Evolutionary conservation across 2,113 vertebrate genomes (phyloP).

Genomic region (Hypomesus transpacificus): DNA sequence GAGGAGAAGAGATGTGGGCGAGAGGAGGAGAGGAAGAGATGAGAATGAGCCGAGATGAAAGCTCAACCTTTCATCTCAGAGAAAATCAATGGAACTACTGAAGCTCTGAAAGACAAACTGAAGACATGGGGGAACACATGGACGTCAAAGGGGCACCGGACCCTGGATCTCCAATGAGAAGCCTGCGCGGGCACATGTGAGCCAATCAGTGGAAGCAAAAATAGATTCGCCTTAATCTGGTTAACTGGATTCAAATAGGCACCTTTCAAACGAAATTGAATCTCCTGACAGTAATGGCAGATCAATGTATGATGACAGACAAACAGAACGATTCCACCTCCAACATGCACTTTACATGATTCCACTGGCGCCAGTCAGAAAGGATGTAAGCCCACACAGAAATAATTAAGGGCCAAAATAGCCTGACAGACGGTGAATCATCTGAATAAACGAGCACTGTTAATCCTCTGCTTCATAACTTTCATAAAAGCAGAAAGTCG

Average conservation of each 20-base stretch:
- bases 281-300: conserved; percentile 43
- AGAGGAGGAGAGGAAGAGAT: conserved; percentile 9
- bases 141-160: conserved; percentile 41
- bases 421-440: too few species aligned
- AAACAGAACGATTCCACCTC: conserved; percentile 7
- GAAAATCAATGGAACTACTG: conserved; percentile 61
- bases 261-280: conserved; percentile 58
- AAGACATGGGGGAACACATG: conserved; percentile 54
- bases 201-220: conserved; percentile 34
- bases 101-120: conserved; percentile 54
- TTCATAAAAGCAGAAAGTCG: too few species aligned
- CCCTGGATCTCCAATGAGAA: conserved; percentile 39
- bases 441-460: too few species aligned
- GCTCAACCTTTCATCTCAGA: conserved; percentile 56
- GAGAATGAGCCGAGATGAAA: conserved; percentile 45
- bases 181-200: conserved; percentile 4
- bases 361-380: neutral
- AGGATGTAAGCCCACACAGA: too few species aligned
- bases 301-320: conserved; percentile 23
- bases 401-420: too few species aligned
- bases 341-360: conserved; percentile 5
- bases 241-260: conserved; percentile 51
- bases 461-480: too few species aligned
- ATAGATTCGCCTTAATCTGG: conserved; percentile 46
- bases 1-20: neutral